Evolutionary conservation across 2,888 invertebrate species (phyloP), one percentile per base, ranked within the genome.

Genomic region (Pseudococcus longispinus): DNA sequence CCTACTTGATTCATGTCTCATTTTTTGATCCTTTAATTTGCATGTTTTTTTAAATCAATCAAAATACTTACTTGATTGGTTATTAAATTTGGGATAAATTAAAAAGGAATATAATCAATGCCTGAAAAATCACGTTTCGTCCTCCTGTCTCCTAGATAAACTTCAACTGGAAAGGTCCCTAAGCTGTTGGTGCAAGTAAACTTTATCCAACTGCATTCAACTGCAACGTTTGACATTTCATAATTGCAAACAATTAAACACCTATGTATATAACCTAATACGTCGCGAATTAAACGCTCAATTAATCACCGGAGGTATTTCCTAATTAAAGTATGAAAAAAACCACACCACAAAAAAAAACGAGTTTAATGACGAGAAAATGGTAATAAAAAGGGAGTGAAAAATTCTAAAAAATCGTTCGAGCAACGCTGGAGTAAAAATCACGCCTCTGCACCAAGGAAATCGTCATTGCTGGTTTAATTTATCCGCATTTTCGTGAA

Each of bases 271-370:
- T 37, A 37, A 5, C 23, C 60, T 23, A 60, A 23, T 9, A 60
- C 23, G 60, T 60, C 60, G 23, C 1, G 11, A 20, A 55, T 60
- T 23, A 60, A 60, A 60, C 23, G 60, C 20, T 60, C 60, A 60
- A 60, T 60, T 60, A 60, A 60, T 60, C 60, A 60, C 20, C 60
- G 51, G 18, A 60, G 60, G 60, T 60, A 60, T 60, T 60, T 60
- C 23, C 60, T 60, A 60, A 60, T 60, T 60, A 60, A 55, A 51
- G 6, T 51, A 20, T 8, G 20, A 55, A 55, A 20, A 60, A 23
- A 60, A 60, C n/a, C n/a, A 51, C n/a, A 23, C 23, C 1, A 60
- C 20, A 9, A n/a, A 55, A 55, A 60, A 60, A 60, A 60, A 60
- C 60, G 60, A 60, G 60, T 60, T 60, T 23, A 60, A 51, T 60